Base-by-base conservation (phyloP, 2,888 invertebrate genomes). In the Cartodere bifasciata region DNA sequence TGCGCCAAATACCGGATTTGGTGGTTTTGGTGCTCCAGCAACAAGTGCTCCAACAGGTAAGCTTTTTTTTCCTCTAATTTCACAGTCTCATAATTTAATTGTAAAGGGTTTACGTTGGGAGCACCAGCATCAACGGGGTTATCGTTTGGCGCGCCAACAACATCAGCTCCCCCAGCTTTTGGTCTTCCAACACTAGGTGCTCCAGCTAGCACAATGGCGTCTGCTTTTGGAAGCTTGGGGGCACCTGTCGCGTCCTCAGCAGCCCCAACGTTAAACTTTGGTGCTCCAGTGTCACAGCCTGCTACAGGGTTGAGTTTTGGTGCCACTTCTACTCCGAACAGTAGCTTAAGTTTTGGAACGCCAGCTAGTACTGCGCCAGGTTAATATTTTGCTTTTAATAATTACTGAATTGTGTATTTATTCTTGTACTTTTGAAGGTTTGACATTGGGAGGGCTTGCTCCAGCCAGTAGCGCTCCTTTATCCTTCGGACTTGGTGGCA, bases 31-130 rank as follows among this genome's bases (percentile, higher is more conserved):
- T 46, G 2, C 23, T 36, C 32, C 50, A 24, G 35, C 48, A 4
- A 34, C 55, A 49, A 35, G 51, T 12, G 22, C 47, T 14, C 13
- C 43, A 25, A 23, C 49, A 41, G 36, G 38, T 24, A 55, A 45
- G 49, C 54, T 25, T 23, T 41, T 43, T 16, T 40, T 41, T 13
- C 32, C 37, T 10, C 32, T 42, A 13, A 40, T 32, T 5, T 38
- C 54, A 2, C 40, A 56, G 1, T 25, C 13, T 20, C 24, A 9
- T 15, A 28, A 4, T 14, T 27, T 26, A 44, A 47, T 6, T n/a
- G n/a, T n/a, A n/a, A n/a, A n/a, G 45, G 47, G 40, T 54, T 48
- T 38, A 52, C 41, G 37, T 62, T 61, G 38, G 55, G 58, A 12
- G 42, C 51, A 23, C 35, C 53, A 7, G 40, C 53, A 16, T 40